Percentiles rank a stretch among this genome's conserved stretches.
Evolutionary conservation across 1,140 invertebrate species (phyloP).

Genomic region (Mya arenaria): DNA sequence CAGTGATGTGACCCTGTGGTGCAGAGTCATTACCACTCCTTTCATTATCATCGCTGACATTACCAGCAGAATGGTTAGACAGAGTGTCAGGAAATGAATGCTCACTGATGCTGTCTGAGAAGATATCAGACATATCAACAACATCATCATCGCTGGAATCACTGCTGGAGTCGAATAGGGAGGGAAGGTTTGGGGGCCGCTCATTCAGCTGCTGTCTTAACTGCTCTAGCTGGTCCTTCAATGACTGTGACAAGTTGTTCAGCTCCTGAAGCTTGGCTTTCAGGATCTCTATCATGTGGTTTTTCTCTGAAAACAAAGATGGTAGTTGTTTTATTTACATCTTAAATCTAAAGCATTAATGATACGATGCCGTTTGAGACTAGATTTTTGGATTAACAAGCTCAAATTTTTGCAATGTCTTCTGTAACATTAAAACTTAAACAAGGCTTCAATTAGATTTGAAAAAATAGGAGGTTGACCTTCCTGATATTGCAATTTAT

Average conservation of each 20-base stretch:
- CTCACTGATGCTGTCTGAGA: slow-evolving; percentile 31
- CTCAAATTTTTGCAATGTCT: no score
- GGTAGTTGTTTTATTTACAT: no score
- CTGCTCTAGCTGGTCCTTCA: slow-evolving; percentile 50
- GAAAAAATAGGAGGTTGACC: no score
- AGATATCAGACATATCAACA: slow-evolving; percentile 25
- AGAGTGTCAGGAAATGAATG: slow-evolving; percentile 16
- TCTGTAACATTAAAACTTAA: no score
- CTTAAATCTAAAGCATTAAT: no score
- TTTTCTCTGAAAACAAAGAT: slow-evolving; percentile 56
- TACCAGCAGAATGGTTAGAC: slow-evolving; percentile 21
- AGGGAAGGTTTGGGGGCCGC: not conserved
- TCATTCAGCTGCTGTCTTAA: slow-evolving; percentile 45
- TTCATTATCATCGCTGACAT: not conserved
- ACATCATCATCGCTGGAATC: slow-evolving; percentile 28
- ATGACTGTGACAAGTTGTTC: slow-evolving; percentile 47
- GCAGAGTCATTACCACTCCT: not conserved
- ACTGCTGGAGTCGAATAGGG: not conserved
- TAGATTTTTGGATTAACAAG: no score
- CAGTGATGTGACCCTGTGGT: not conserved
- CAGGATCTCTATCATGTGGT: slow-evolving; percentile 45
- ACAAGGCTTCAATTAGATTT: no score
- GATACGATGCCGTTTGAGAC: no score
- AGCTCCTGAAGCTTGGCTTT: slow-evolving; percentile 48
- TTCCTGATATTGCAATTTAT: no score